These are phyloP conservation scores for Cantharis flavilabris DNA, from an alignment of 2,888 invertebrate species.

Conservation along the genomic window DNA sequence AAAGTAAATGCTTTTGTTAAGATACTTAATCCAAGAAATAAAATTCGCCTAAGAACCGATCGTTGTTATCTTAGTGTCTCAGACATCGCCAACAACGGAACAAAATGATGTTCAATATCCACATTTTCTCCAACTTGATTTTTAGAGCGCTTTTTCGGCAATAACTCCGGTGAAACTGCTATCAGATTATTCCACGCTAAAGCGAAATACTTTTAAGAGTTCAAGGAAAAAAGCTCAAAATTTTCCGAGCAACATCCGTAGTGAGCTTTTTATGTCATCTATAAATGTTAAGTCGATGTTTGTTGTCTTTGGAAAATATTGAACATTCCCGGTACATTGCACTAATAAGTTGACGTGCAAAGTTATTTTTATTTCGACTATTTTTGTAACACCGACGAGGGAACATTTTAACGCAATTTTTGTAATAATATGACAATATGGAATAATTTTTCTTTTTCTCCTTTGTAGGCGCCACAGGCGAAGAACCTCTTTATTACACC, in stretches of 20 bases:
- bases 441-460: neutral
- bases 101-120: neutral
- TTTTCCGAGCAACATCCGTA: neutral
- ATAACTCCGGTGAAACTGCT: neutral
- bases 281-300: neutral
- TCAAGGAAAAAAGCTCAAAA: no score
- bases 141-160: neutral
- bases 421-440: neutral
- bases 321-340: neutral
- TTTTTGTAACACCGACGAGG: neutral
- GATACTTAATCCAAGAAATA: neutral
- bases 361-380: neutral
- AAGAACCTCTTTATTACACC: neutral
- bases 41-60: neutral
- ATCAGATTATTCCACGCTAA: neutral
- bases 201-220: neutral
- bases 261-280: neutral
- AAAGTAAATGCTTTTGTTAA: neutral
- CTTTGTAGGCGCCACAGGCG: neutral
- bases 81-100: neutral
- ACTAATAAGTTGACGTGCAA: neutral
- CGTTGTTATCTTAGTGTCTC: neutral
- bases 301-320: neutral
- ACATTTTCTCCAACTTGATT: neutral
- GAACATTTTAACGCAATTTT: neutral